phyloP scores from a whole-genome alignment of 35 echinoderm and acorn worm species.

The Nesometra sesokonis region DNA sequence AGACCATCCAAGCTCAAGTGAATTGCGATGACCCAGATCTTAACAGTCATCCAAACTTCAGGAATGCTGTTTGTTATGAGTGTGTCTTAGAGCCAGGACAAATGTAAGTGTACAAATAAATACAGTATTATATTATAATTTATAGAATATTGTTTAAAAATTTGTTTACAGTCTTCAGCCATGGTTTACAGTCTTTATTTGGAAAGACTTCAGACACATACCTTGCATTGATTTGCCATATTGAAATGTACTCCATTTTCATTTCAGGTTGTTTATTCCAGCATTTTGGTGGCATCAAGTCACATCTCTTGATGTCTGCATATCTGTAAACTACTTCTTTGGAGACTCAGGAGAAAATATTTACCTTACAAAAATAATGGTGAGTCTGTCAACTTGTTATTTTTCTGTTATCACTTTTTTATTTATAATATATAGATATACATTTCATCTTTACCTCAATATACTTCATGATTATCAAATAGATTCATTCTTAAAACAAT shows the following conservation, averaged over 20 bases:
- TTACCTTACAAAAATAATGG: slow-evolving; percentile 59
- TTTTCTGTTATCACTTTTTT: background rate
- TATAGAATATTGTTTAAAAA: too few relatives aligned
- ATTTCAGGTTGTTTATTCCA: slow-evolving; percentile 51
- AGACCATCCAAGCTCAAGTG: slow-evolving; percentile 57
- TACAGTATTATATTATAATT: background rate
- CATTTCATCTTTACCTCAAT: background rate
- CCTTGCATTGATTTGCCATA: too few relatives aligned
- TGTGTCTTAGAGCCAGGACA: slow-evolving; percentile 40
- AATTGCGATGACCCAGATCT: slow-evolving; percentile 44
- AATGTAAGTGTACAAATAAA: slow-evolving; percentile 29
- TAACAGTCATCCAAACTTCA: slow-evolving; percentile 26
- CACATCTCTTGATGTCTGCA: slow-evolving; percentile 35
- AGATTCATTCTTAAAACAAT: too few relatives aligned
- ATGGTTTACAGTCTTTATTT: too few relatives aligned
- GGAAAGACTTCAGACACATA: too few relatives aligned
- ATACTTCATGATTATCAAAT: background rate
- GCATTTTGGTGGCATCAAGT: slow-evolving; percentile 76
- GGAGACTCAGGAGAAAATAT: slow-evolving; percentile 50
- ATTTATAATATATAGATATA: background rate
- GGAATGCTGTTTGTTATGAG: slow-evolving; percentile 17
- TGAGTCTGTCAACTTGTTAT: background rate
- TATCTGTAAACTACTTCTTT: slow-evolving; percentile 56
- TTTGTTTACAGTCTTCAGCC: too few relatives aligned
- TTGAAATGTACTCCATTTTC: too few relatives aligned